A percentile compares a stretch with the other conserved stretches of the same genome.
Evolutionary conservation across 2,797 vertebrate genomes (phyloP).

Genomic region (Hyperoplus lanceolatus): DNA sequence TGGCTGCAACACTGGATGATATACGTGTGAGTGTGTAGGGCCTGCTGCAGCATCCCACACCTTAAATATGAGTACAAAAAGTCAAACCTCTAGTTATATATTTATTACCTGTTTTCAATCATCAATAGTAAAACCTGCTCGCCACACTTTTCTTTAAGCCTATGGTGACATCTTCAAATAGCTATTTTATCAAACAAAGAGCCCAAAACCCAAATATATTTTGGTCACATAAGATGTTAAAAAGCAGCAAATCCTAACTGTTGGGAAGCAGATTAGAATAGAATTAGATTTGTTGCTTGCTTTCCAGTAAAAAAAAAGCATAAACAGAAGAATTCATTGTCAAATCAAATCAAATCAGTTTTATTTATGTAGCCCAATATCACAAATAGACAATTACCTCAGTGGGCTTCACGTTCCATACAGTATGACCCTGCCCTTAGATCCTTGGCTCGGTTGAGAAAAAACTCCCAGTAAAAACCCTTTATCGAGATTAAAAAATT

Average conservation of each 20-base stretch:
- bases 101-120: neutral
- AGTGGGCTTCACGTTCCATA: too few species aligned
- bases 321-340: too few species aligned
- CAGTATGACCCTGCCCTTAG: too few species aligned
- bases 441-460: too few species aligned
- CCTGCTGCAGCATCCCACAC: conserved; percentile 8
- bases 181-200: neutral
- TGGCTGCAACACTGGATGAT: neutral
- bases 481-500: too few species aligned
- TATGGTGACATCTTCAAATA: neutral
- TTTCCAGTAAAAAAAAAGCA: too few species aligned
- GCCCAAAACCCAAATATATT: neutral
- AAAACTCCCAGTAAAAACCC: too few species aligned
- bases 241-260: neutral
- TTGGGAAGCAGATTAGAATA: too few species aligned
- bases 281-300: too few species aligned
- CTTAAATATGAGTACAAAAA: neutral
- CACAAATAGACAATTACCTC: too few species aligned
- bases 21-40: neutral
- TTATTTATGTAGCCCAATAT: neutral
- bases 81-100: neutral
- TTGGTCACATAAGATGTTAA: neutral
- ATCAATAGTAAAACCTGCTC: neutral
- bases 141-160: neutral
- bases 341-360: too few species aligned